phyloP scores from a whole-genome alignment of 2,113 vertebrate genomes.

The Notothenia rossii region DNA sequence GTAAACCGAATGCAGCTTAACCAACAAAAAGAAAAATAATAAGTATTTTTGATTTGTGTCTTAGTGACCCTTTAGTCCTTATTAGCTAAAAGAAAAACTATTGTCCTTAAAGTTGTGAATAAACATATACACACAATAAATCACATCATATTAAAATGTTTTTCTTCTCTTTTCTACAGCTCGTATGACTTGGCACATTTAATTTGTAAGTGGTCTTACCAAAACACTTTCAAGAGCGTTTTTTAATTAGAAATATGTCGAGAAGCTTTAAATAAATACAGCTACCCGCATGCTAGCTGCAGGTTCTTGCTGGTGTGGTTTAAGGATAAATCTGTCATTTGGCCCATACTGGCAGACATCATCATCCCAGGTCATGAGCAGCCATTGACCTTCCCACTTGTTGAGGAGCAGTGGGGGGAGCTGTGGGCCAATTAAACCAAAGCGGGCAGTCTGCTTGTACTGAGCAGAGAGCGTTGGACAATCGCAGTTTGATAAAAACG shows the following conservation, averaged over 20 bases:
- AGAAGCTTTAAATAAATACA: neutral
- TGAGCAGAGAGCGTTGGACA: conserved; percentile 57
- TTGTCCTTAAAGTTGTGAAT: neutral
- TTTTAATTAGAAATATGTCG: neutral
- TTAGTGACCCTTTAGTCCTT: neutral
- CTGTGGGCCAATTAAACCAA: conserved; percentile 72
- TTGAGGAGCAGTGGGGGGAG: conserved; percentile 47
- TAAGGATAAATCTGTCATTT: conserved; percentile 44
- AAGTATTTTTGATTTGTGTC: neutral
- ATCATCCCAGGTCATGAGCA: conserved; percentile 69
- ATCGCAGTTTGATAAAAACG: conserved; percentile 73
- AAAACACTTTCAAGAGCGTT: neutral
- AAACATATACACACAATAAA: neutral
- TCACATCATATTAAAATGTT: neutral
- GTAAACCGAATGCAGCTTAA: neutral
- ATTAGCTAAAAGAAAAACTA: neutral
- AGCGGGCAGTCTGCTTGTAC: conserved; percentile 60
- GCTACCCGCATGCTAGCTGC: neutral
- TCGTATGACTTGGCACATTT: neutral
- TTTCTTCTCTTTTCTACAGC: neutral
- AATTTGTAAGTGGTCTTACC: neutral
- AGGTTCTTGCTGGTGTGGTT: neutral
- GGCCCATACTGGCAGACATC: conserved; percentile 54
- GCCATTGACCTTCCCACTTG: conserved; percentile 77
- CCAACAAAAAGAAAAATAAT: neutral